These are phyloP conservation scores for Drepana falcataria DNA, from an alignment of 2,888 invertebrate genomes.

Conservation along the genomic window DNA sequence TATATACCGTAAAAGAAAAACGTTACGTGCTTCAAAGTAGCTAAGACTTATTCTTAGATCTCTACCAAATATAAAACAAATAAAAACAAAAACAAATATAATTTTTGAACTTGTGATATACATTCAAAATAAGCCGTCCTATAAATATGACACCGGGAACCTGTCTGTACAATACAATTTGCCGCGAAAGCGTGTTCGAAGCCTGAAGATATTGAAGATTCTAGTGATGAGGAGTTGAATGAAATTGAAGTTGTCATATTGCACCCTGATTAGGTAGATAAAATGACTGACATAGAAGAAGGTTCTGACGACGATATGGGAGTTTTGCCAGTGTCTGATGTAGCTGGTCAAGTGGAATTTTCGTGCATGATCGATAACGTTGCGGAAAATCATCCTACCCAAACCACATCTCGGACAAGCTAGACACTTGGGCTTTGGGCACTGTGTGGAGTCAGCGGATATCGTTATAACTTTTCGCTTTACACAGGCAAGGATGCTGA, in stretches of 20 bases:
- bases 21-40: too few relatives aligned
- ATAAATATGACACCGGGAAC: not conserved
- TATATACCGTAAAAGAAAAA: too few relatives aligned
- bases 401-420: conserved; percentile 2
- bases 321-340: not conserved
- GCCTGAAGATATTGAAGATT: not conserved
- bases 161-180: too few relatives aligned
- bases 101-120: too few relatives aligned
- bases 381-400: conserved; percentile 1
- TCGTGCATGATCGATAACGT: not conserved
- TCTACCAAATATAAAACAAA: too few relatives aligned
- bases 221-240: not conserved
- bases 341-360: conserved; percentile 1
- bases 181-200: too few relatives aligned
- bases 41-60: too few relatives aligned
- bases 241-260: not conserved
- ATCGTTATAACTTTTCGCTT: not conserved
- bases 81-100: too few relatives aligned
- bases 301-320: not conserved
- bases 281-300: not conserved
- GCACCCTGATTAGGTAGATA: not conserved
- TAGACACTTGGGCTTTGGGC: not conserved
- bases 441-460: not conserved
- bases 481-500: too few relatives aligned
- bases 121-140: not conserved